A percentile compares a stretch with the other conserved stretches of the same genome.
phyloP scores from a whole-genome alignment of 2,888 invertebrate species.

The Hemithea aestivaria region DNA sequence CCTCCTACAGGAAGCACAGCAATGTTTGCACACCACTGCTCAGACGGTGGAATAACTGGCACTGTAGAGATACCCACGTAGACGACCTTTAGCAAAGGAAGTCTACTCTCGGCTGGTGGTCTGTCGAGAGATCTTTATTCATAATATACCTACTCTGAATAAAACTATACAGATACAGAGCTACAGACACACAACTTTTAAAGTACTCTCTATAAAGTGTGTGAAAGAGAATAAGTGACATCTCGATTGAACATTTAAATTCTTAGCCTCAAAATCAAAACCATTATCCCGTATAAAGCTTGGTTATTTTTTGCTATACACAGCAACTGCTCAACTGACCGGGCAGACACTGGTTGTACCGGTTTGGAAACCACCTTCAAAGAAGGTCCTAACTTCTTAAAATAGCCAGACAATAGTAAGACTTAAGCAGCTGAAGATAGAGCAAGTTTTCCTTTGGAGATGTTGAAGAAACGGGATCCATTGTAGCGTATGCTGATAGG shows the following conservation, averaged over 20 bases:
- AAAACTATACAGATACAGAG: no score
- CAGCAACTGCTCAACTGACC: constrained; percentile 47
- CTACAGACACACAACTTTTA: no score
- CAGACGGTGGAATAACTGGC: no score
- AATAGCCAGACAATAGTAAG: constrained; percentile 18
- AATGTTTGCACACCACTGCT: no score
- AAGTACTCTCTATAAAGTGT: no score
- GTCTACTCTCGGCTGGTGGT: no score
- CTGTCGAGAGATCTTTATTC: no score
- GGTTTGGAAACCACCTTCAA: constrained; percentile 37
- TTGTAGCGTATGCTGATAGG: constrained; percentile 22
- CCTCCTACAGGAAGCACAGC: no score
- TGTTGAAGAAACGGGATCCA: constrained; percentile 16
- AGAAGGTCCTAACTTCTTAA: constrained; percentile 30
- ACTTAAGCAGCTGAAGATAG: constrained; percentile 15
- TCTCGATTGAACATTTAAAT: constrained; percentile 1
- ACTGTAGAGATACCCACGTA: no score
- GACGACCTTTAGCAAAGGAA: no score
- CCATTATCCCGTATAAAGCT: constrained; percentile 41
- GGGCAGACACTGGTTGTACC: constrained; percentile 63
- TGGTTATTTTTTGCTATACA: constrained; percentile 61
- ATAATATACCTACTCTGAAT: no score
- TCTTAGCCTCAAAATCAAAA: constrained; percentile 14
- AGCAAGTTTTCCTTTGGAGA: constrained; percentile 6
- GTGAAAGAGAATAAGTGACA: no score